These are phyloP conservation scores for Glaucidium brasilianum DNA, from an alignment of 2,113 vertebrate species.

Conservation along the genomic window DNA sequence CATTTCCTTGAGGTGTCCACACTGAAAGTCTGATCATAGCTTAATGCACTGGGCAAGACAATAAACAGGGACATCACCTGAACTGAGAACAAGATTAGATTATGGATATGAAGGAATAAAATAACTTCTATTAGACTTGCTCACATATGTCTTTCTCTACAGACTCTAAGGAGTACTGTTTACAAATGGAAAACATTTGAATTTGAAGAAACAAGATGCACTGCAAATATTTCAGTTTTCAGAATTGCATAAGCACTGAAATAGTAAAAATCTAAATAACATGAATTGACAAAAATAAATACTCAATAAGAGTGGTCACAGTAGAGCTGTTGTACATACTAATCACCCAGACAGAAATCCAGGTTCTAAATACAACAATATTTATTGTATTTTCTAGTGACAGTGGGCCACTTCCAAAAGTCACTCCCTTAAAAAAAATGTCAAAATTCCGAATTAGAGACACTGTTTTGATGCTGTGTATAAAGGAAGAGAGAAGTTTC, in stretches of 20 bases:
- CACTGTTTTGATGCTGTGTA: background rate
- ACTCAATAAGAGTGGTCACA: background rate
- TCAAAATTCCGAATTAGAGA: background rate
- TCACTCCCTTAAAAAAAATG: background rate
- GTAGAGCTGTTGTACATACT: background rate
- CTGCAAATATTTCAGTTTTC: background rate
- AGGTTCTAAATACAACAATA: background rate
- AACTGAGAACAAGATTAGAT: background rate
- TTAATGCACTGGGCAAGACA: background rate
- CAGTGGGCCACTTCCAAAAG: background rate
- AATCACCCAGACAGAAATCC: background rate
- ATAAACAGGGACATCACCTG: background rate
- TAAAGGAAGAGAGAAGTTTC: background rate
- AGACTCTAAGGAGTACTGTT: background rate
- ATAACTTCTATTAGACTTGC: background rate
- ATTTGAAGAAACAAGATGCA: background rate
- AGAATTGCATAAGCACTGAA: background rate
- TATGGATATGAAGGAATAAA: background rate
- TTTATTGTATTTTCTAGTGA: background rate
- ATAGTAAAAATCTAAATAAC: background rate
- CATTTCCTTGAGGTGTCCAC: background rate
- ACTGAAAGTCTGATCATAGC: background rate
- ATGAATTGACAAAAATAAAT: background rate
- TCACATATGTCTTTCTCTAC: background rate
- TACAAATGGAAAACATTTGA: background rate